Evolutionary conservation across 1,140 invertebrate genomes (phyloP), one percentile per base, ranked within the genome.

Genomic region (Scaptomyza graminum): DNA sequence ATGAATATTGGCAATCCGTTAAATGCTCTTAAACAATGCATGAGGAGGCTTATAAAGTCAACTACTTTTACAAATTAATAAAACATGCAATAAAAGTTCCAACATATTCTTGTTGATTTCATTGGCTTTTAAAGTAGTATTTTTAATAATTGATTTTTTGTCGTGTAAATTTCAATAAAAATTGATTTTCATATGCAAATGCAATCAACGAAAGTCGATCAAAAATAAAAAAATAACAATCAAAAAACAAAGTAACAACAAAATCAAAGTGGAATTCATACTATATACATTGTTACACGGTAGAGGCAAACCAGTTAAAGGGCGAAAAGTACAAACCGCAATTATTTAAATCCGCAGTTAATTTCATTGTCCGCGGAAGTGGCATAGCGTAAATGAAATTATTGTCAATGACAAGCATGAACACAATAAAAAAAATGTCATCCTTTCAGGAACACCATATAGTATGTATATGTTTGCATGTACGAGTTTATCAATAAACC

Each of bases 271-370:
- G 69, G 3, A 55, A 31, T 31, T 6, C 6, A 31, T 31, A 22
- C 18, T 22, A 54, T 54, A 47, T 54, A 62, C 52, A 61, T 54
- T 68, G 63, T 55, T 22, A 12, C 18, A 22, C 57, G 28, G 64
- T n/a, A 56, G 15, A 31, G 52, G 51, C 43, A 43, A 50, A 56
- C 44, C 12, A 54, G 66, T 46, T 67, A 70, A 69, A 69, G 66
- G 56, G 68, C 56, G 55, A 60, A 64, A 71, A 72, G 68, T 78
- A 67, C 67, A 75, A 70, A 78, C 76, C 76, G 73, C 76, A 75
- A 78, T 78, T 78, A 78, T 76, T 78, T 78, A 78, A 78, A 78
- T 78, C 76, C 69, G 67, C 62, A 76, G 76, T 78, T 78, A 78
- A 78, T 78, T 78, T 78, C 67, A 78, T 78, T 78, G 76, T 74